A percentile compares a stretch with the other conserved stretches of the same genome.
Conservation (phyloP, 1,140 invertebrate genomes). For the Grapholita molesta region DNA sequence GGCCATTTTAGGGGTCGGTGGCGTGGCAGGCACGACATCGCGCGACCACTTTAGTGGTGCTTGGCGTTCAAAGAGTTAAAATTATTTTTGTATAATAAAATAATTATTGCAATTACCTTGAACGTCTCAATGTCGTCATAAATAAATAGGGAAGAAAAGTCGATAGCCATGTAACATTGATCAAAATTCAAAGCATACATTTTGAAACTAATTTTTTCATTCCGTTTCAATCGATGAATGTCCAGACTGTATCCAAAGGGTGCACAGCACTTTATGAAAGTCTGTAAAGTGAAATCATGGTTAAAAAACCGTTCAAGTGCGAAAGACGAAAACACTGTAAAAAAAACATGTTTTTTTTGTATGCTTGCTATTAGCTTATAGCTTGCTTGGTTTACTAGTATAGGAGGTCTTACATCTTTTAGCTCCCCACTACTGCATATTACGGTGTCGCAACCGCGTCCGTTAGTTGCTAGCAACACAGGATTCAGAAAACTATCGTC, state of each 20-base stretch:
- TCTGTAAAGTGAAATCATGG: background rate
- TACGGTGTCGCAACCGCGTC: background rate
- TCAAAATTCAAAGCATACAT: background rate
- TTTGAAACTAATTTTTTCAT: background rate
- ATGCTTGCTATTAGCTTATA: too few species aligned
- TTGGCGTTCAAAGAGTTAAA: background rate
- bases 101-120: background rate
- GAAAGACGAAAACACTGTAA: background rate
- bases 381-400: too few species aligned
- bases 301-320: too few species aligned
- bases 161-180: background rate
- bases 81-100: background rate
- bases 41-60: too few species aligned
- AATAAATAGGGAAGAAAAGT: slow-evolving; percentile 12
- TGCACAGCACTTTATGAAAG: background rate
- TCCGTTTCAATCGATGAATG: background rate
- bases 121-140: background rate
- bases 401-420: background rate
- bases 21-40: too few species aligned
- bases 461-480: background rate
- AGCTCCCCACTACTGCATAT: background rate
- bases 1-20: too few species aligned
- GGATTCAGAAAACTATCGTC: background rate
- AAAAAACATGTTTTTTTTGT: too few species aligned
- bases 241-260: background rate